Base-by-base conservation (phyloP, 2,797 vertebrate genomes). In the Leptoclinus maculatus region DNA sequence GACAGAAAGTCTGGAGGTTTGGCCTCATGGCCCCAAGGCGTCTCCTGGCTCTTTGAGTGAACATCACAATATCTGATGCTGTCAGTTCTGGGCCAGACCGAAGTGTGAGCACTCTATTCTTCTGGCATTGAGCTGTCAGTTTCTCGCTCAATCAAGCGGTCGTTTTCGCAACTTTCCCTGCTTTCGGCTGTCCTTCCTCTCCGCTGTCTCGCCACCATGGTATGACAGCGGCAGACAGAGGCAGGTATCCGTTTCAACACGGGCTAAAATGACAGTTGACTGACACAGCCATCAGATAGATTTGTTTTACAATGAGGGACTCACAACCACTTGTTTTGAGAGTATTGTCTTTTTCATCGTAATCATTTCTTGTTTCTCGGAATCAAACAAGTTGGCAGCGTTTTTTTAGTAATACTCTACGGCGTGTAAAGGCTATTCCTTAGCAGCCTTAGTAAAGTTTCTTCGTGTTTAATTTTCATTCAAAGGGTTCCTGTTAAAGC, bases 61-160 rank as follows among this genome's bases (percentile, higher is more conserved):
- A 89, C 91, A 91, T 93, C 89, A 91, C 93, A 91, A 92, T 89
- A 88, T 89, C 75, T 94, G 90, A 92, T 91, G 89, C 92, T 93
- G 94, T 94, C 94, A 94, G 85, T 83, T 92, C 69, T 59, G 82
- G 91, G 85, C 89, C 85, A 88, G 76, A 83, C 84, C 87, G 71
- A 83, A 89, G 88, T 82, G 77, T 87, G 86, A 85, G 76, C 73
- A 83, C 90, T 90, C 87, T 89, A 88, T 93, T 93, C 89, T 89
- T 91, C 76, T 72, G 78, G 78, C 90, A 91, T 86, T 88, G 85
- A 89, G 88, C 90, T 93, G 92, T 93, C 93, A 82, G 79, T 87
- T 83, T 79, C 79, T 92, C 88, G 84, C 83, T 90, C 87, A 79
- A 68, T 87, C 85, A 71, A 71, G 71, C 80, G 76, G 43, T 65